These are phyloP conservation scores for Rhopilema esculentum DNA, from an alignment of 30 jellyfish, hydroid and myxozoan genomes.

Conservation along the genomic window DNA sequence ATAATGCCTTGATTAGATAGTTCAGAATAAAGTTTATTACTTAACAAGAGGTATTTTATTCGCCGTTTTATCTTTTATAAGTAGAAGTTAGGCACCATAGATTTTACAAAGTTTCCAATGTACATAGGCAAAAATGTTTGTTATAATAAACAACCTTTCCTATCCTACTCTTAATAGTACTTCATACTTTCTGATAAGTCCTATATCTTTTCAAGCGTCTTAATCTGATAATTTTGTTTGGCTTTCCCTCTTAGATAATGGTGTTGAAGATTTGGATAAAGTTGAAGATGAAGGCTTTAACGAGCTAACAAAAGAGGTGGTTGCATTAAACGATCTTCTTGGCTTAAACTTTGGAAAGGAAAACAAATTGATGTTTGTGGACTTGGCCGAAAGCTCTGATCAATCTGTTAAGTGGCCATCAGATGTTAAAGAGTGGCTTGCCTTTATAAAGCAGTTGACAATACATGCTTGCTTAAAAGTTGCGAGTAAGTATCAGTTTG, in stretches of 20 bases:
- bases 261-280: not conserved
- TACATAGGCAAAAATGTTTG: not conserved
- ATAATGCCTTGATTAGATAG: not conserved
- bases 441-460: not conserved
- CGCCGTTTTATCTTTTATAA: too few species aligned
- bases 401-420: not conserved
- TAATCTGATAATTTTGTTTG: too few species aligned
- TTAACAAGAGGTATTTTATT: too few species aligned
- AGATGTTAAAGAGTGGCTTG: not conserved
- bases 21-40: too few species aligned
- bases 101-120: not conserved
- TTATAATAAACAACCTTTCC: too few species aligned
- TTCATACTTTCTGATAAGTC: too few species aligned
- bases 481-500: not conserved
- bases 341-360: conserved; percentile 46
- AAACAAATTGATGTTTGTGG: not conserved
- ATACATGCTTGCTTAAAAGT: not conserved
- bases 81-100: too few species aligned
- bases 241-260: not conserved
- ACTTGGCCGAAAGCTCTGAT: not conserved
- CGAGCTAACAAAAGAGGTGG: conserved; percentile 2
- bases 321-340: conserved; percentile 5
- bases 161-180: too few species aligned
- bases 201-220: too few species aligned
- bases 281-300: not conserved